Evolutionary conservation across 1,140 invertebrate genomes (phyloP).

Genomic region (Philotrypesis tridentata): DNA sequence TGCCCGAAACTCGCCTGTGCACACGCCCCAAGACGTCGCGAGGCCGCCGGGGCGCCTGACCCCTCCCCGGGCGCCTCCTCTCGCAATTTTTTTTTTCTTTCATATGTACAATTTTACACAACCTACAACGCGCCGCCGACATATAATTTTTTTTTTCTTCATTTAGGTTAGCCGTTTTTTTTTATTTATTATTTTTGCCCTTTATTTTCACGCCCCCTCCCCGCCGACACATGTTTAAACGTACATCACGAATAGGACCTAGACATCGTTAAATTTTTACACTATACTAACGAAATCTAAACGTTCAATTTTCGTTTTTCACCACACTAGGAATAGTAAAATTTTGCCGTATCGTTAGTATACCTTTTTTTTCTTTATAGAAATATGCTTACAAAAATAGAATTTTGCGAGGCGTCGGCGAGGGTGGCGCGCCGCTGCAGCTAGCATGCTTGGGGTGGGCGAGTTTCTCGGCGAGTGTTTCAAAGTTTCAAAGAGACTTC

Average conservation of each 20-base stretch:
- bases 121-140: constrained; percentile 73
- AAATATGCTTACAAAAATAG: constrained; percentile 76
- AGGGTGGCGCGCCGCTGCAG: constrained; percentile 65
- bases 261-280: constrained; percentile 75
- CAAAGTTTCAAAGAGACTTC: constrained; percentile 37
- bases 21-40: constrained; percentile 51
- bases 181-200: constrained; percentile 52
- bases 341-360: constrained; percentile 75
- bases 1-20: constrained; percentile 49
- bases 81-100: constrained; percentile 67
- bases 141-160: constrained; percentile 74
- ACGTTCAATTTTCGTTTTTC: constrained; percentile 74
- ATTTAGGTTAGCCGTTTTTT: constrained; percentile 55
- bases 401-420: constrained; percentile 71
- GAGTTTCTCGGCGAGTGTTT: constrained; percentile 62
- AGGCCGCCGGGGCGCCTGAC: constrained; percentile 35
- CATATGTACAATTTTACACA: constrained; percentile 74
- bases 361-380: constrained; percentile 71
- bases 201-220: constrained; percentile 39
- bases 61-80: constrained; percentile 65
- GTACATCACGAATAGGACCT: constrained; percentile 73
- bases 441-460: constrained; percentile 61
- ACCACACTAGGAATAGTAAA: constrained; percentile 74
- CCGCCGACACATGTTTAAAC: constrained; percentile 54
- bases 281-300: constrained; percentile 76